phyloP scores from a whole-genome alignment of 2,888 invertebrate species.

The Theretra japonica region DNA sequence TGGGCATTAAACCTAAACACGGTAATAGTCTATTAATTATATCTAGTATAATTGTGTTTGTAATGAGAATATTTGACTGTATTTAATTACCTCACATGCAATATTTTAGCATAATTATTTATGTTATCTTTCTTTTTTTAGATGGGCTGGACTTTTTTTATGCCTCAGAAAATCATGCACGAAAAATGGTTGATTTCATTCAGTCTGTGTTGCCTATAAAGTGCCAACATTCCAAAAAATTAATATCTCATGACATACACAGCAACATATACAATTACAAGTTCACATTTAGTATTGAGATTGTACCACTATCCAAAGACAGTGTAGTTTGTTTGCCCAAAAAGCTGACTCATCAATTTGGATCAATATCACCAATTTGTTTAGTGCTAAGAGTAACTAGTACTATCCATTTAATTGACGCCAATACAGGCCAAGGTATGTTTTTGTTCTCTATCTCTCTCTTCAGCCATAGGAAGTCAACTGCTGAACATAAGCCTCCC shows the following conservation, averaged over 20 bases:
- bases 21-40: conserved; percentile 77
- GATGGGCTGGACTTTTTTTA: conserved; percentile 98
- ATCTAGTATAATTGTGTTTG: not conserved
- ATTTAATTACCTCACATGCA: not conserved
- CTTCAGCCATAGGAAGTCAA: too few relatives aligned
- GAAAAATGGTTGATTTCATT: conserved; percentile 98
- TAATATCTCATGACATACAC: conserved; percentile 98
- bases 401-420: conserved; percentile 96
- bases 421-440: conserved; percentile 91
- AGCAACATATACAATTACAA: conserved; percentile 99
- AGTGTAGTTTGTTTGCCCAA: conserved; percentile 95
- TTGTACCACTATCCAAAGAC: conserved; percentile 98
- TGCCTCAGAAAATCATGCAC: conserved; percentile 93
- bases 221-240: conserved; percentile 95
- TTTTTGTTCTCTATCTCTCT: too few relatives aligned
- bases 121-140: conserved; percentile 51
- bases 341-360: conserved; percentile 93
- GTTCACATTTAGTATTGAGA: conserved; percentile 96
- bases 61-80: too few relatives aligned
- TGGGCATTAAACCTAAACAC: conserved; percentile 94
- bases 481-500: too few relatives aligned
- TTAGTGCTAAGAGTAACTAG: conserved; percentile 95
- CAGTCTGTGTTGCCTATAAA: conserved; percentile 94
- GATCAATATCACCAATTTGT: conserved; percentile 94
- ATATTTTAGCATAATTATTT: not conserved